Evolutionary conservation across 2,888 invertebrate species (phyloP).

Genomic region (Rhamnusium bicolor): DNA sequence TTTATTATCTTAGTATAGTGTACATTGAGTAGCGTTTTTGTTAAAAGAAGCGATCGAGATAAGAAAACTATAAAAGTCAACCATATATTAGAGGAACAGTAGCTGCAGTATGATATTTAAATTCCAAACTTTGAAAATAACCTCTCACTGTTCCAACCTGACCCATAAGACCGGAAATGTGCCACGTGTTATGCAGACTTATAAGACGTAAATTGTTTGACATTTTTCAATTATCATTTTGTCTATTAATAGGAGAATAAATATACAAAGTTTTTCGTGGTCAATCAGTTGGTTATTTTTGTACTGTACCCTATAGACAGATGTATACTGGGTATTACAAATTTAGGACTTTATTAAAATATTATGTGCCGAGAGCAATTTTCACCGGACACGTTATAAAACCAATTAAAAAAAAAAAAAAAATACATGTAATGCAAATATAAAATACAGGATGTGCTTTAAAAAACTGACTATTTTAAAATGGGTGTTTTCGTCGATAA

Average conservation of each 20-base stretch:
- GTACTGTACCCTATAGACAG: not conserved
- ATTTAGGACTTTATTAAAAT: no score
- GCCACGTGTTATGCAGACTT: conserved; percentile 31
- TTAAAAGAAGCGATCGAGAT: not conserved
- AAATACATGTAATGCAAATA: no score
- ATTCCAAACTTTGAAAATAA: conserved; percentile 17
- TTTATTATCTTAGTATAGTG: no score
- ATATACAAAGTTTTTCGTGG: conserved; percentile 15
- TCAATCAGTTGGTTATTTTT: conserved; percentile 19
- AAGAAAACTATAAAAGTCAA: not conserved
- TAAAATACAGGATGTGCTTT: no score
- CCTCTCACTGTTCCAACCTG: conserved; percentile 16
- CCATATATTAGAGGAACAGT: not conserved
- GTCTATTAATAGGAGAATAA: conserved; percentile 3
- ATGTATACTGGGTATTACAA: no score
- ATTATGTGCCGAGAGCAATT: no score
- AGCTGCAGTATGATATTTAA: not conserved
- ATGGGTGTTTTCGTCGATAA: no score
- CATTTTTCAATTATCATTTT: conserved; percentile 23
- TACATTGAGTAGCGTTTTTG: not conserved
- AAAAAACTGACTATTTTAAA: no score
- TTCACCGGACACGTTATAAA: no score
- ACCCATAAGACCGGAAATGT: conserved; percentile 9
- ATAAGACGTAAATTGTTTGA: conserved; percentile 11
- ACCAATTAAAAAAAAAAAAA: no score